Evolutionary conservation across 2,888 invertebrate species (phyloP).

Genomic region (Palloptera scutellata): DNA sequence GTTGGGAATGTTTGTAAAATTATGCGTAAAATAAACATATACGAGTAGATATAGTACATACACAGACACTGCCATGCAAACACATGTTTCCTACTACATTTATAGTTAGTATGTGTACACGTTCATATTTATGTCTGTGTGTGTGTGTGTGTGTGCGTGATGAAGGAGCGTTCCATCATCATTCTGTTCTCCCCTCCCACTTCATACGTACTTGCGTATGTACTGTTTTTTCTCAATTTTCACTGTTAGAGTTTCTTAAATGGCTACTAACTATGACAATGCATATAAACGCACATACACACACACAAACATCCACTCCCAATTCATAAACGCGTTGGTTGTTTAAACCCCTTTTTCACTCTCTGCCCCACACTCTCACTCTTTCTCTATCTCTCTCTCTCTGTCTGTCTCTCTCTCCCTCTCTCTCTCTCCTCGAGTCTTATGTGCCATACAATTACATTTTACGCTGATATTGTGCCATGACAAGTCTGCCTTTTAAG

Average conservation of each 20-base stretch:
- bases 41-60: too few species aligned
- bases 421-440: too few species aligned
- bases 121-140: not conserved
- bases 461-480: constrained; percentile 31
- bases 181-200: constrained; percentile 16
- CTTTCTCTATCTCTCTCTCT: too few species aligned
- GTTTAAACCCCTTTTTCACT: too few species aligned
- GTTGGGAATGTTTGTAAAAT: constrained; percentile 49
- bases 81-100: too few species aligned
- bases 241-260: too few species aligned
- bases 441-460: not conserved
- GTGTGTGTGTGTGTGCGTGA: not conserved
- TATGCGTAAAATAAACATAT: constrained; percentile 55
- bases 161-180: constrained; percentile 18
- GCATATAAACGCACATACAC: not conserved
- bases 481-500: constrained; percentile 52
- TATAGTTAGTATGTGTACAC: not conserved
- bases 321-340: not conserved
- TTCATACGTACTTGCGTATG: constrained; percentile 14
- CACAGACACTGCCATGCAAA: not conserved
- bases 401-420: too few species aligned
- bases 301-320: constrained; percentile 3
- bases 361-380: too few species aligned
- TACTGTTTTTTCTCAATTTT: too few species aligned
- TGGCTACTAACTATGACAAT: not conserved